Evolutionary conservation across 2,113 vertebrate species (phyloP).

Genomic region (Corythoichthys haematopterus): DNA sequence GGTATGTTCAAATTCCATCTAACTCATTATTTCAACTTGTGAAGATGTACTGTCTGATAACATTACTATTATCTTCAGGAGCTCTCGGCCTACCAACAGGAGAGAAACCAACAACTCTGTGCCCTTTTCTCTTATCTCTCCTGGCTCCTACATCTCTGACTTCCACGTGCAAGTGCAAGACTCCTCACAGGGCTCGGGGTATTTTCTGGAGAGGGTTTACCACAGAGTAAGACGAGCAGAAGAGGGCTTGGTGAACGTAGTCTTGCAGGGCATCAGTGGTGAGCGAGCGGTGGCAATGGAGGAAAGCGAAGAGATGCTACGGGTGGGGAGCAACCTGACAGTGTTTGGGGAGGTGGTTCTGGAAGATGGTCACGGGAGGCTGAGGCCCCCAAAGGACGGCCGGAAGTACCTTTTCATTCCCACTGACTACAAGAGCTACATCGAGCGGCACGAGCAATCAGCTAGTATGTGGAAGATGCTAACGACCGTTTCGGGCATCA

Average conservation of each 20-base stretch:
- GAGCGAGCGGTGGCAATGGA: constrained; percentile 53
- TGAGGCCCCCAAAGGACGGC: constrained; percentile 65
- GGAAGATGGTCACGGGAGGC: constrained; percentile 52
- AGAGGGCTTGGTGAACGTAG: constrained; percentile 40
- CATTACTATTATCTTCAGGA: constrained; percentile 42
- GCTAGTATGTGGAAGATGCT: constrained; percentile 66
- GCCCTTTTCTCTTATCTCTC: constrained; percentile 67
- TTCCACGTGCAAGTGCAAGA: constrained; percentile 57
- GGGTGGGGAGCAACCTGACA: constrained; percentile 61
- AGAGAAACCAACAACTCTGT: constrained; percentile 63
- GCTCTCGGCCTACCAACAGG: constrained; percentile 37
- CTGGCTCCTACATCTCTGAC: constrained; percentile 38
- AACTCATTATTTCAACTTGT: neutral
- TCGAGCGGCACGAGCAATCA: constrained; percentile 61
- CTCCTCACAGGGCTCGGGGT: constrained; percentile 60
- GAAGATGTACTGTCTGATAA: neutral
- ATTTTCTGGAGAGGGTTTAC: constrained; percentile 64
- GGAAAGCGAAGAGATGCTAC: constrained; percentile 69
- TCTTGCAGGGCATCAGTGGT: constrained; percentile 53
- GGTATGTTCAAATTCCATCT: constrained; percentile 37
- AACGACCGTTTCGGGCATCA: constrained; percentile 50
- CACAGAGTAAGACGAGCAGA: constrained; percentile 33
- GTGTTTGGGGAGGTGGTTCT: constrained; percentile 74
- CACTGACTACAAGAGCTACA: constrained; percentile 59
- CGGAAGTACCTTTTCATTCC: constrained; percentile 60